phyloP scores from a whole-genome alignment of 2,888 invertebrate genomes.

The Apotomis turbidana region DNA sequence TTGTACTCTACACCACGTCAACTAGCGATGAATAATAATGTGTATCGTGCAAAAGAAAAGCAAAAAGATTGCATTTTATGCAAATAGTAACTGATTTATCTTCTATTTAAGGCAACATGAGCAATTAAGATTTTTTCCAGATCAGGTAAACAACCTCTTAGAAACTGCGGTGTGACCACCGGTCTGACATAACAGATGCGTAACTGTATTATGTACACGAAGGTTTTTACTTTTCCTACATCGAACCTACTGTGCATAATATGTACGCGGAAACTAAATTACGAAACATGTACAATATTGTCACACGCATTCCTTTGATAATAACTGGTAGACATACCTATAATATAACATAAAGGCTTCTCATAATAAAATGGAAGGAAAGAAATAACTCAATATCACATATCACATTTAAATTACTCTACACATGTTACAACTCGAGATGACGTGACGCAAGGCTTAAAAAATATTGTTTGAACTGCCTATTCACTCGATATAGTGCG shows the following conservation, averaged over 20 bases:
- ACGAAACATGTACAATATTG: conserved; percentile 4
- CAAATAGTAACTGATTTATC: conserved; percentile 1
- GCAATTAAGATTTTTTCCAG: neutral
- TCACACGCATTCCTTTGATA: neutral
- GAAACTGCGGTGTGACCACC: neutral
- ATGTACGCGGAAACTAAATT: neutral
- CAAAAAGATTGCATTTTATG: conserved; percentile 13
- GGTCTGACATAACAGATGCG: neutral
- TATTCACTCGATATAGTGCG: conserved; percentile 27
- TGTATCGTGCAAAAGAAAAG: conserved; percentile 12
- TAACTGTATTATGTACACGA: neutral
- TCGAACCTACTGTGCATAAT: neutral
- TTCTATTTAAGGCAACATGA: conserved; percentile 5
- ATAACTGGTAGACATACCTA: conserved; percentile 1
- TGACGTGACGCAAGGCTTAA: conserved; percentile 17
- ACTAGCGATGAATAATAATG: conserved; percentile 6
- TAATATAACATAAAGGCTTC: neutral
- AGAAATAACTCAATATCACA: conserved; percentile 18
- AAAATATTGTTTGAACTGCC: conserved; percentile 18
- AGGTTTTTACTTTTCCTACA: neutral
- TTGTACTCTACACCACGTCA: too few species aligned
- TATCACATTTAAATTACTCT: conserved; percentile 10
- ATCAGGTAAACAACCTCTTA: neutral
- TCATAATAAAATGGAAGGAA: conserved; percentile 26
- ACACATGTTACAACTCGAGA: neutral